Evolutionary conservation across 2,888 invertebrate genomes (phyloP).

Genomic region (Dioctria linearis): DNA sequence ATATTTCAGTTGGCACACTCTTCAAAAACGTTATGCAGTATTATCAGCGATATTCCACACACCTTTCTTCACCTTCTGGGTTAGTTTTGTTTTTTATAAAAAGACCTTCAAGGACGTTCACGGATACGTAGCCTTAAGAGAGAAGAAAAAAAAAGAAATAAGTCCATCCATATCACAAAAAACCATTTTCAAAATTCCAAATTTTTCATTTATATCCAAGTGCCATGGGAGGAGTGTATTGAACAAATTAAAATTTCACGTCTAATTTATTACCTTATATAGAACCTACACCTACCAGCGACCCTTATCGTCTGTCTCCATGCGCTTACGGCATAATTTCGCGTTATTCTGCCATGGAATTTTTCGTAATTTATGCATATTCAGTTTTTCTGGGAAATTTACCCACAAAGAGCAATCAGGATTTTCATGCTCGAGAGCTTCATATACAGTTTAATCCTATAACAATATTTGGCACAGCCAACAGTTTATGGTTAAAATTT

Average conservation of each 20-base stretch:
- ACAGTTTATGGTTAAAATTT: constrained; percentile 30
- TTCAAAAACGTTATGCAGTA: too few relatives aligned
- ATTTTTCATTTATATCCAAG: not conserved
- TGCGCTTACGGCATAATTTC: constrained; percentile 23
- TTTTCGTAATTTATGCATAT: constrained; percentile 39
- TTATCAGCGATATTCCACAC: too few relatives aligned
- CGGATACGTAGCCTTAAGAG: too few relatives aligned
- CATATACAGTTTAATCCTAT: not conserved
- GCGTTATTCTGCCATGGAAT: constrained; percentile 8
- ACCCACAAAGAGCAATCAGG: not conserved
- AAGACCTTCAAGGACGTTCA: too few relatives aligned
- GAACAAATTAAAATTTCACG: constrained; percentile 14
- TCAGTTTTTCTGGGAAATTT: constrained; percentile 38
- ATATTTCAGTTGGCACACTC: too few relatives aligned
- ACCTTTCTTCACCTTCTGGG: too few relatives aligned
- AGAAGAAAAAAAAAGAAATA: too few relatives aligned
- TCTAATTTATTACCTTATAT: constrained; percentile 13
- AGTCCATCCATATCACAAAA: too few relatives aligned
- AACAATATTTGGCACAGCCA: not conserved
- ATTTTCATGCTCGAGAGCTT: not conserved
- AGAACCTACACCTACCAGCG: not conserved
- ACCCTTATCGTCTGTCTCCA: not conserved
- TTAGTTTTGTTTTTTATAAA: too few relatives aligned
- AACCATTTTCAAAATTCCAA: too few relatives aligned
- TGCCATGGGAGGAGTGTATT: not conserved